These are phyloP conservation scores for Anastrepha obliqua DNA, from an alignment of 1,140 invertebrate species.

Conservation along the genomic window DNA sequence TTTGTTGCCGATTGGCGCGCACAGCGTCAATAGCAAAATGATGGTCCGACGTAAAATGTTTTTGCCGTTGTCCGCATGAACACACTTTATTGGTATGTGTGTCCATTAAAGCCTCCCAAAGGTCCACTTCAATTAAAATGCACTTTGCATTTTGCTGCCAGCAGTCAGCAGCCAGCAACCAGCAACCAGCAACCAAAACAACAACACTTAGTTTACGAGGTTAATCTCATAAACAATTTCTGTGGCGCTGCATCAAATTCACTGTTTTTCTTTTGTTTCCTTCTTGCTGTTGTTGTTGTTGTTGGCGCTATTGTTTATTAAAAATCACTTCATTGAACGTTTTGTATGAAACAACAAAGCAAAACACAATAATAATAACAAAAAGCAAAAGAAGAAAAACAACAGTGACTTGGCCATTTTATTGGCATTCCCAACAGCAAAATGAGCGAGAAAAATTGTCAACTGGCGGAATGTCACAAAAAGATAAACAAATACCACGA, in stretches of 20 bases:
- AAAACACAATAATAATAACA: background rate
- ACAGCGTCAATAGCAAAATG: background rate
- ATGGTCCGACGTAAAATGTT: background rate
- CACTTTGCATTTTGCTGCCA: slow-evolving; percentile 2
- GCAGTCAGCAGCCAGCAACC: background rate
- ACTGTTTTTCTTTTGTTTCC: background rate
- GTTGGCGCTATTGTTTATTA: slow-evolving; percentile 29
- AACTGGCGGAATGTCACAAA: background rate
- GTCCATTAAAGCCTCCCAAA: background rate
- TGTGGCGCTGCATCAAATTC: background rate
- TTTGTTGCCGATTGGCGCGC: slow-evolving; percentile 3
- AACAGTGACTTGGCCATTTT: background rate
- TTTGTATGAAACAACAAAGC: background rate
- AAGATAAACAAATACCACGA: background rate
- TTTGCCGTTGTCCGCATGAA: background rate
- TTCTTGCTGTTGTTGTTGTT: background rate
- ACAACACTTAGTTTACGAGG: slow-evolving; percentile 28
- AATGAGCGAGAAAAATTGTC: background rate
- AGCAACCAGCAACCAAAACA: background rate
- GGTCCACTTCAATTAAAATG: slow-evolving; percentile 41
- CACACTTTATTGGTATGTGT: background rate
- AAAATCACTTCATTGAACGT: slow-evolving; percentile 29
- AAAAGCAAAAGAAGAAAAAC: background rate
- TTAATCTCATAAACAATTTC: slow-evolving; percentile 46
- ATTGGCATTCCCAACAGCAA: background rate